Base-by-base conservation (phyloP, 2,888 invertebrate genomes). In the Eupithecia tripunctaria region DNA sequence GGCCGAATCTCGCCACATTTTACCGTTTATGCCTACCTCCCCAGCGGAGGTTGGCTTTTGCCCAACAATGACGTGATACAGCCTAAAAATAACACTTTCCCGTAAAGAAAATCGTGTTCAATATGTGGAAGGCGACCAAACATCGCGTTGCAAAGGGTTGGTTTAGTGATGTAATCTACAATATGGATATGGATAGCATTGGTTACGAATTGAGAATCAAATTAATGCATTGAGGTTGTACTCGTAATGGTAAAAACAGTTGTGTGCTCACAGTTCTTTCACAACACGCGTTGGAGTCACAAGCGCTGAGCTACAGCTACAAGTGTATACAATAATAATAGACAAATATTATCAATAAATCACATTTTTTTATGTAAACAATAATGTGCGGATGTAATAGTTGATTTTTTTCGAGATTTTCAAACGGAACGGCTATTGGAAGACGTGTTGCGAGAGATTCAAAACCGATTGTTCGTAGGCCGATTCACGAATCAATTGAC, bases 241-340 rank as follows among this genome's bases (percentile, higher is more conserved):
- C n/a, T n/a, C n/a, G n/a, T 21, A 64, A 64, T 14, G 3, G 38
- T 60, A 41, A 21, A 21, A 41, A 82, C 80, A 83, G 80, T 81
- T 82, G 80, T 81, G 80, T 70, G 80, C 82, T 77, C 79, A 78
- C 76, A 80, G 82, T 73, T 32, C 64, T 69, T 67, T 64, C 62
- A 69, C 59, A 67, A 25, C n/a, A 6, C 18, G 14, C 38, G 36
- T 36, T 25, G 21, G 25, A 41, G 64, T 64, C 64, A 64, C 64
- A 38, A 64, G 64, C 38, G 36, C 64, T 38, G 64, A 38, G 64
- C 12, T 64, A 64, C 32, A 32, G n/a, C 29, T 60, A 63, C 36
- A 32, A 36, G 10, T 36, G 36, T n/a, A 59, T 60, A n/a, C n/a
- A n/a, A n/a, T n/a, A n/a, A n/a, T n/a, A n/a, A n/a, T n/a, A n/a